Evolutionary conservation across 2,888 invertebrate species (phyloP), one percentile per base, ranked within the genome.

Genomic region (Ptilodon capucinus): DNA sequence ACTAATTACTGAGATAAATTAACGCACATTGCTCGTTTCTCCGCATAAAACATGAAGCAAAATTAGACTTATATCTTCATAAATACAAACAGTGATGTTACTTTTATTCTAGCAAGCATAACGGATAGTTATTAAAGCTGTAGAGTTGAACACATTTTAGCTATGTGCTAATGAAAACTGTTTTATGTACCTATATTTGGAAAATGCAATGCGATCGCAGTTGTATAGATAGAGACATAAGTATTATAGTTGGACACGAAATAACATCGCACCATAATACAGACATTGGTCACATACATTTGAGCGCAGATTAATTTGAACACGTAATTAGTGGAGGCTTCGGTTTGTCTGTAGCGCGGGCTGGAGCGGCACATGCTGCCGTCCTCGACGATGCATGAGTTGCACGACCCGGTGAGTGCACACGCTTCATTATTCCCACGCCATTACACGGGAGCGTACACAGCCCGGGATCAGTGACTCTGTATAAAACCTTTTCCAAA

Each of bases 321-420:
- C 52, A 60, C 56, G 51, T 48, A 58, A 51, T 57, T 58, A 65
- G 64, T 58, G 57, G 64, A 60, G 54, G 64, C 85, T 90, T 73
- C 88, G 75, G 82, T 90, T 79, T 85, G 74, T 81, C 65, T 72
- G 71, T 86, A 92, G 92, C 91, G 92, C 71, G 91, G 87, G 60
- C 80, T 79, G 60, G 92, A 90, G 74, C 84, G 91, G 64, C 92
- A 92, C 63, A 81, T 92, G 84, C 88, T 92, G 79, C 87, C 92
- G 55, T 90, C 92, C 59, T 89, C 92, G 68, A 91, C 92, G 71
- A 91, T 92, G 85, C 92, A 92, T 84, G 92, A 92, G 69, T 84
- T 92, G 79, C 92, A 92, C 79, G 92, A 91, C 61, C 88, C 92
- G 91, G 92, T 92, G 81, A 92, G 92, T 92, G 81, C 80, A 79